Conservation (phyloP, 1,140 invertebrate genomes). For the Pachyrhynchus sulphureomaculatus region DNA sequence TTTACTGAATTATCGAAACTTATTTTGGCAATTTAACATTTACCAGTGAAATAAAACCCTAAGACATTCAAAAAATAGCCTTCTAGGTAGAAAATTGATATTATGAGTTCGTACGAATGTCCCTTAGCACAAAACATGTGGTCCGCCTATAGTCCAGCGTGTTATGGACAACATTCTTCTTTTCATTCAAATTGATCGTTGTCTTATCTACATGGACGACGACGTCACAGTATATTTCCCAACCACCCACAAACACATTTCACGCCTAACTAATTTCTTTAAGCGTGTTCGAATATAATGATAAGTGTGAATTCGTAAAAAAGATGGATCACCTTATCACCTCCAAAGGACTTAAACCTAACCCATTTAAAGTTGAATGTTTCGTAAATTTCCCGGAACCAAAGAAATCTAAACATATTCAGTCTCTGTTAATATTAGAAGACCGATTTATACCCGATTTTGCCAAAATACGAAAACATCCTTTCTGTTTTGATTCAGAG, state of each 20-base stretch:
- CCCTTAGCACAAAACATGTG: too few relatives aligned
- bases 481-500: slow-evolving; percentile 11
- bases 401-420: slow-evolving; percentile 39
- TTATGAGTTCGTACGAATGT: too few relatives aligned
- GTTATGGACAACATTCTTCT: too few relatives aligned
- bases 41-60: too few relatives aligned
- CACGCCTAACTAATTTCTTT: slow-evolving; percentile 8
- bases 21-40: too few relatives aligned
- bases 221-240: slow-evolving; percentile 17
- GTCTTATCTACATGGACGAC: slow-evolving; percentile 26
- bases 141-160: too few relatives aligned
- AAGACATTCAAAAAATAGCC: too few relatives aligned
- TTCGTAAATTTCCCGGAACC: slow-evolving; percentile 35
- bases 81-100: too few relatives aligned
- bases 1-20: too few relatives aligned
- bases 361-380: slow-evolving; percentile 36
- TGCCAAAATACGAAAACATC: slow-evolving; percentile 38
- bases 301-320: slow-evolving; percentile 44
- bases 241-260: slow-evolving; percentile 6
- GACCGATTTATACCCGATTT: slow-evolving; percentile 40
- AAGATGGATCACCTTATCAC: slow-evolving; percentile 50
- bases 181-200: slow-evolving; percentile 20
- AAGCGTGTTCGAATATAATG: slow-evolving; percentile 13
- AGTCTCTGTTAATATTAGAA: slow-evolving; percentile 35
- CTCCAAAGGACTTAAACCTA: slow-evolving; percentile 33